Base-by-base conservation (phyloP, 2,113 vertebrate genomes). In the Stigmatopora argus region DNA sequence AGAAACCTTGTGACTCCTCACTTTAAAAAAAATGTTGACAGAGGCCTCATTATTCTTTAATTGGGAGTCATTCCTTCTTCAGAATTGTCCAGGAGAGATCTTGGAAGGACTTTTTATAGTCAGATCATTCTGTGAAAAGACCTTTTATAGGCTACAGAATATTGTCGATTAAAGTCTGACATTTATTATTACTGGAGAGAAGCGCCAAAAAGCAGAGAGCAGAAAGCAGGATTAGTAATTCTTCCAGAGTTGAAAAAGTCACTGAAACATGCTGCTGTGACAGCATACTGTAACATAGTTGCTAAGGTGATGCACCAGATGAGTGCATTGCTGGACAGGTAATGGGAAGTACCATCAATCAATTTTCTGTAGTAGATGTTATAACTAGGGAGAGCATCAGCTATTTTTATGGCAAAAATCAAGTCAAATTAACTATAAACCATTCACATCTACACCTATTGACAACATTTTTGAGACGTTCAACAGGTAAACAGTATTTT, bases 121-220 rank as follows among this genome's bases (percentile, higher is more conserved):
- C 75, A 65, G 67, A 78, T 56, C 77, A 84, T 79, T 75, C 77
- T 73, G 82, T 75, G 79, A 84, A 76, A 82, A 77, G 73, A 75
- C 47, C 72, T 74, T 85, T 88, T 85, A 83, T 84, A 78, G 78
- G 78, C 77, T 68, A 69, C 78, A 73, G 82, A 83, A 86, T 86
- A 86, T 86, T 88, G 84, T 86, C 85, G 86, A 81, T 77, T 77
- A 75, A 79, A 87, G 73, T 85, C 85, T 81, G 75, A 85, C 78
- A 83, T 88, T 84, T 88, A 53, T 11, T 23, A 86, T 87, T 89
- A 83, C 78, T 84, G 75, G 78, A 69, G 80, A 76, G 78, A 67
- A 66, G 67, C 81, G 78, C 85, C 63, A 69, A 75, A 72, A 83
- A 78, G 68, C 68, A 71, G 62, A 67, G 73, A 79, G 65, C 84